phyloP scores from a whole-genome alignment of 2,113 vertebrate genomes.

The Chrysochloris asiatica region DNA sequence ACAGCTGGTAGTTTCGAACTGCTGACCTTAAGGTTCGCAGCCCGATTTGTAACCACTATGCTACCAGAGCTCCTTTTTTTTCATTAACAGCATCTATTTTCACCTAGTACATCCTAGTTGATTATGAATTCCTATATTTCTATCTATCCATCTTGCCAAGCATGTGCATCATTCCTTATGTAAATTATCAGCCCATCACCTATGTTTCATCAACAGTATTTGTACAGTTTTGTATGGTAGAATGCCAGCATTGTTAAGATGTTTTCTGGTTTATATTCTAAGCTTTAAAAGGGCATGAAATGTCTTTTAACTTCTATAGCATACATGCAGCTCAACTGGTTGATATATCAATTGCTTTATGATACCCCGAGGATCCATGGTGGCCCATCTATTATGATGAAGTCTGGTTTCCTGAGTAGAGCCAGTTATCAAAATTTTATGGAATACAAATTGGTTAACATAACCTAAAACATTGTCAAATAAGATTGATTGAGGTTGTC shows the following conservation, averaged over 20 bases:
- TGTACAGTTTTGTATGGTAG: neutral
- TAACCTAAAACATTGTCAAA: neutral
- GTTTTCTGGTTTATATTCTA: neutral
- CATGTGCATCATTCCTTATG: neutral
- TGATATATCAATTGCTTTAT: neutral
- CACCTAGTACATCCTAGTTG: neutral
- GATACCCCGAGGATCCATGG: fast-evolving
- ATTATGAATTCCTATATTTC: neutral
- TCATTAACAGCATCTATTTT: neutral
- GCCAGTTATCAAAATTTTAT: neutral
- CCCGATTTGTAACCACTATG: too few species aligned
- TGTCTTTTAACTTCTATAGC: neutral
- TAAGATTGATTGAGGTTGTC: neutral
- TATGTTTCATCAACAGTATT: neutral
- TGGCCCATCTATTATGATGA: neutral
- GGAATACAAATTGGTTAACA: neutral
- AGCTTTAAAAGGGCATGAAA: neutral
- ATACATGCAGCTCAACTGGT: neutral
- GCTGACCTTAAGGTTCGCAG: too few species aligned
- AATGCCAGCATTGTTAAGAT: neutral
- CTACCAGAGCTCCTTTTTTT: too few species aligned
- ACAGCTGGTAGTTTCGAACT: too few species aligned
- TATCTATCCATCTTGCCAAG: neutral
- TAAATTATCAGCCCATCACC: neutral
- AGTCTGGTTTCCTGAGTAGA: neutral